phyloP scores from a whole-genome alignment of 1,140 invertebrate species.

The Drosophila albomicans region DNA sequence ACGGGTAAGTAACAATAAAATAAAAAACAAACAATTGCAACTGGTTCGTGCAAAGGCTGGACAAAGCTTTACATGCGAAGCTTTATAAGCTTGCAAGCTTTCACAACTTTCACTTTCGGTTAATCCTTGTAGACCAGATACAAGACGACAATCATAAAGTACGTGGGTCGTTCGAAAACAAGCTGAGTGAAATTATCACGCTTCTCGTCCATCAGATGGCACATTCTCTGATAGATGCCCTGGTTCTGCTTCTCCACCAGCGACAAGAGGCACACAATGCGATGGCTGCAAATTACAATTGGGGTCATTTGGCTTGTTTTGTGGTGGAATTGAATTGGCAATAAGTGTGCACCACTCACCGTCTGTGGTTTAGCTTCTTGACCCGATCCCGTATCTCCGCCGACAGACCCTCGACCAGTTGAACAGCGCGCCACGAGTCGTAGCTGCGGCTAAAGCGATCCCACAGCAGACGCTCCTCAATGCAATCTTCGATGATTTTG shows the following conservation, averaged over 20 bases:
- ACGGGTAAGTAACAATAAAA: background rate
- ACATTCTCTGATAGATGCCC: conserved; percentile 77
- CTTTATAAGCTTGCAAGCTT: conserved; percentile 42
- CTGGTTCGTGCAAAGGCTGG: conserved; percentile 40
- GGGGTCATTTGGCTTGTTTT: conserved; percentile 14
- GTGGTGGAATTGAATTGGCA: background rate
- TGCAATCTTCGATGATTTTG: conserved; percentile 79
- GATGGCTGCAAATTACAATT: conserved; percentile 56
- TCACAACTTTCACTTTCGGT: conserved; percentile 33
- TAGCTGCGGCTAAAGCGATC: conserved; percentile 82
- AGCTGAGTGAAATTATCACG: conserved; percentile 79
- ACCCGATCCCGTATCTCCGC: conserved; percentile 79
- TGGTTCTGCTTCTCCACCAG: conserved; percentile 82
- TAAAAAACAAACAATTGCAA: conserved; percentile 11
- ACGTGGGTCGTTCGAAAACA: conserved; percentile 79
- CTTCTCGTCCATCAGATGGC: conserved; percentile 79
- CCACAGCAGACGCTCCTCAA: conserved; percentile 82
- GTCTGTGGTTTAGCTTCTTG: conserved; percentile 77
- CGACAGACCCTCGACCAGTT: conserved; percentile 73
- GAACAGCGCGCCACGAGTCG: conserved; percentile 80
- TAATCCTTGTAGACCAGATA: conserved; percentile 81
- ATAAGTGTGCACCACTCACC: conserved; percentile 54
- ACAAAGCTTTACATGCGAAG: conserved; percentile 1
- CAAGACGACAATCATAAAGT: conserved; percentile 79
- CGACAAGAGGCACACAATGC: conserved; percentile 80